phyloP scores from a whole-genome alignment of 2,113 vertebrate genomes.

The Notothenia coriiceps region DNA sequence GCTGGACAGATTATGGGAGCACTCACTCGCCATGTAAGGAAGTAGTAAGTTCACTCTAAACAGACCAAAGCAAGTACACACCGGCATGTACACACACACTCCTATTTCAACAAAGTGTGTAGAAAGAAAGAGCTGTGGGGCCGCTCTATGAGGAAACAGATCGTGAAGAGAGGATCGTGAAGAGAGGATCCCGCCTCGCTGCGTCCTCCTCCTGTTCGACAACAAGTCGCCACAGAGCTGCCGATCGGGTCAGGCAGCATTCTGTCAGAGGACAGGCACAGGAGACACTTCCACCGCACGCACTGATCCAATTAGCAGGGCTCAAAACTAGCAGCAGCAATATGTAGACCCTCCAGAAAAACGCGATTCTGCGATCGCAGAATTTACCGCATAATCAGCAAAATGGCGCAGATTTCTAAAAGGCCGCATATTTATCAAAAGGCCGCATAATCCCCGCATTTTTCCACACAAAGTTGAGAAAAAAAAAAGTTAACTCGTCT shows the following conservation, averaged over 20 bases:
- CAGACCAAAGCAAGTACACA: conserved; percentile 3
- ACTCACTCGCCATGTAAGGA: conserved; percentile 29
- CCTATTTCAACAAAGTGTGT: conserved; percentile 35
- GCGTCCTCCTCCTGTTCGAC: conserved; percentile 23
- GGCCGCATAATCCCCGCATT: too few relatives aligned
- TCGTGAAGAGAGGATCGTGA: not conserved
- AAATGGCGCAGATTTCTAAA: too few relatives aligned
- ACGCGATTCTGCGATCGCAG: too few relatives aligned
- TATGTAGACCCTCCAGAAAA: too few relatives aligned
- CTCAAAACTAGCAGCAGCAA: too few relatives aligned
- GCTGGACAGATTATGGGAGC: conserved; percentile 39
- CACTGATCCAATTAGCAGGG: not conserved
- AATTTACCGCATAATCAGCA: too few relatives aligned
- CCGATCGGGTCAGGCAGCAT: conserved; percentile 57
- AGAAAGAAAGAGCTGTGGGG: not conserved
- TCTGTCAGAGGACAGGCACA: conserved; percentile 44
- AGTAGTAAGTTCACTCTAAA: conserved; percentile 28
- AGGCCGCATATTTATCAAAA: too few relatives aligned
- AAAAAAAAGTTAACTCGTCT: too few relatives aligned
- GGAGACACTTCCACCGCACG: conserved; percentile 18
- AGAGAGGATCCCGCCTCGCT: not conserved
- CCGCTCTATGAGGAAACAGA: conserved; percentile 53
- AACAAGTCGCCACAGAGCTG: conserved; percentile 36
- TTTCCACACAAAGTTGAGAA: too few relatives aligned
- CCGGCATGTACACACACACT: conserved; percentile 22